These are phyloP conservation scores for Ciona savignyi DNA, from an alignment of 23 tunicate species.

Conservation along the genomic window DNA sequence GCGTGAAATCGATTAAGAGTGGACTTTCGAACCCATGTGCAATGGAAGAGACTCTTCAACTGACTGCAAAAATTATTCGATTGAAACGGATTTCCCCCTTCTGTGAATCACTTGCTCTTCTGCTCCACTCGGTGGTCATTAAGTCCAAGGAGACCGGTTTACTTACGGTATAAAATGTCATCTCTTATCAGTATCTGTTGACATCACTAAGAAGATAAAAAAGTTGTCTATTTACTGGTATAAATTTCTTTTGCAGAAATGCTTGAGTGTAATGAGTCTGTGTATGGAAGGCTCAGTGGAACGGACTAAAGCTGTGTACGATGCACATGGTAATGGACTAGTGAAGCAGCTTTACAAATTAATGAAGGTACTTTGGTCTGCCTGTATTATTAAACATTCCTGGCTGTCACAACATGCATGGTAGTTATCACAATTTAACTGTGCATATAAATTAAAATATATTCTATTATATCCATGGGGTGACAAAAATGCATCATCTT, in stretches of 20 bases:
- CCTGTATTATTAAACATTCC: too few species aligned
- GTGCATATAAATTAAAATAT: too few species aligned
- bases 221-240: too few species aligned
- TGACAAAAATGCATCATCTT: too few species aligned
- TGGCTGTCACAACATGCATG: too few species aligned
- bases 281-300: constrained; percentile 5
- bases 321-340: background rate
- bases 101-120: background rate
- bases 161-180: background rate
- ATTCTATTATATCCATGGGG: too few species aligned
- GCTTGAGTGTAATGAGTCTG: background rate
- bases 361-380: constrained; percentile 8
- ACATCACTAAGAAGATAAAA: too few species aligned
- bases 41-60: constrained; percentile 20
- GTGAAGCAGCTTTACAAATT: constrained; percentile 10
- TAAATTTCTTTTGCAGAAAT: background rate
- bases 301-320: background rate
- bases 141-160: background rate
- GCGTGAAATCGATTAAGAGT: constrained; percentile 4
- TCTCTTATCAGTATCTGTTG: too few species aligned
- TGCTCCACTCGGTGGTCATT: background rate
- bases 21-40: constrained; percentile 27
- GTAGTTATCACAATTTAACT: too few species aligned
- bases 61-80: constrained; percentile 3
- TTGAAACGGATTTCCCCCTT: background rate